phyloP scores from a whole-genome alignment of 2,113 vertebrate genomes.

The Empidonax alnorum region DNA sequence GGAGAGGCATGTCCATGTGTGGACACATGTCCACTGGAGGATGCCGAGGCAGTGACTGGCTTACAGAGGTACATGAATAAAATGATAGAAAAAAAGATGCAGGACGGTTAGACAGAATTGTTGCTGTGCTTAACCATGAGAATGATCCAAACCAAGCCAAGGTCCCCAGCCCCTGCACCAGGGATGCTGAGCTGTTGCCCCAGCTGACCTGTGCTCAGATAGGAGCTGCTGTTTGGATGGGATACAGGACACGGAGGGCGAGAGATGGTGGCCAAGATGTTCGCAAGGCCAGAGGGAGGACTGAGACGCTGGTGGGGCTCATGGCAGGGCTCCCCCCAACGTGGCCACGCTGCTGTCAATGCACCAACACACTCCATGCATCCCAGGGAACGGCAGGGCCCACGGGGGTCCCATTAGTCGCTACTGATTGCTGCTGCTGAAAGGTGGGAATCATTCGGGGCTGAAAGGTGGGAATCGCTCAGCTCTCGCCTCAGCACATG shows the following conservation, averaged over 20 bases:
- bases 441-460: background rate
- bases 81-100: rapidly evolving
- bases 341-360: rapidly evolving
- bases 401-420: rapidly evolving
- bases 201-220: background rate
- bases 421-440: background rate
- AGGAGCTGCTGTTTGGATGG: background rate
- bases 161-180: background rate
- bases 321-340: background rate
- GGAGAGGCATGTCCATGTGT: background rate
- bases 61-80: background rate
- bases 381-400: background rate
- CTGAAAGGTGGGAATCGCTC: background rate
- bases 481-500: background rate
- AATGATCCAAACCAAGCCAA: background rate
- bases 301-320: background rate
- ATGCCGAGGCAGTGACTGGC: rapidly evolving
- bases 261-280: background rate
- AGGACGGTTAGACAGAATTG: background rate
- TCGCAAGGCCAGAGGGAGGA: background rate
- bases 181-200: background rate
- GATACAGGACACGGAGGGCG: background rate
- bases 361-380: background rate
- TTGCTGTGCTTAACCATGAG: background rate
- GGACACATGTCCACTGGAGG: background rate